Conservation (phyloP, 2,888 invertebrate species). For the Drosophila mercatorum region DNA sequence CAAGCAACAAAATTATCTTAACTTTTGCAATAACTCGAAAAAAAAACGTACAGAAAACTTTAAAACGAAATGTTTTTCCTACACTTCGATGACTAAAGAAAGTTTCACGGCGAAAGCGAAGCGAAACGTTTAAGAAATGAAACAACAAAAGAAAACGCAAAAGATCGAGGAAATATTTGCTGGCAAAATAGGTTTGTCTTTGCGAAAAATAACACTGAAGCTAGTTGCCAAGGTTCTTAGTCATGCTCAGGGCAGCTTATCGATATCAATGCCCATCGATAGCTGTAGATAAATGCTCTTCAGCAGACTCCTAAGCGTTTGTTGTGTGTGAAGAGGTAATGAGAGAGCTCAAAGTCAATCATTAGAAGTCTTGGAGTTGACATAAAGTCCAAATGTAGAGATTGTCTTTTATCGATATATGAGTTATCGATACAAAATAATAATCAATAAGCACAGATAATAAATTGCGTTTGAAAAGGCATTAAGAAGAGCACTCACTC, state of each 20-base stretch:
- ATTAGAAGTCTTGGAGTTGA: too few species aligned
- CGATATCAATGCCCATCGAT: background rate
- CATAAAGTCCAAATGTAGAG: too few species aligned
- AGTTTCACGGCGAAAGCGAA: background rate
- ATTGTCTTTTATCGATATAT: background rate
- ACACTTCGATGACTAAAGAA: background rate
- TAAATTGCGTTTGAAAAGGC: too few species aligned
- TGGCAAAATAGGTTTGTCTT: background rate
- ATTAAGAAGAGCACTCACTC: too few species aligned
- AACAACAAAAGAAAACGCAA: background rate
- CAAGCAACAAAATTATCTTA: slow-evolving; percentile 4
- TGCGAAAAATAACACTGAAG: background rate
- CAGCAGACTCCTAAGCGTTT: background rate
- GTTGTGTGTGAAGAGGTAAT: background rate
- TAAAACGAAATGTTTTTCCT: background rate
- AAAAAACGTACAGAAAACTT: background rate
- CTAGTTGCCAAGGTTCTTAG: background rate
- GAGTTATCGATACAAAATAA: background rate
- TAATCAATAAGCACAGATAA: too few species aligned
- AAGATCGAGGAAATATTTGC: background rate
- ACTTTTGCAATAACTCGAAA: background rate
- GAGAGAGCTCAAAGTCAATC: too few species aligned
- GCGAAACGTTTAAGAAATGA: slow-evolving; percentile 5
- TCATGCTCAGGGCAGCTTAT: background rate
- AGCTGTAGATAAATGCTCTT: background rate